Conservation (phyloP, 2,888 invertebrate genomes). For the Oxystoma pomonae region DNA sequence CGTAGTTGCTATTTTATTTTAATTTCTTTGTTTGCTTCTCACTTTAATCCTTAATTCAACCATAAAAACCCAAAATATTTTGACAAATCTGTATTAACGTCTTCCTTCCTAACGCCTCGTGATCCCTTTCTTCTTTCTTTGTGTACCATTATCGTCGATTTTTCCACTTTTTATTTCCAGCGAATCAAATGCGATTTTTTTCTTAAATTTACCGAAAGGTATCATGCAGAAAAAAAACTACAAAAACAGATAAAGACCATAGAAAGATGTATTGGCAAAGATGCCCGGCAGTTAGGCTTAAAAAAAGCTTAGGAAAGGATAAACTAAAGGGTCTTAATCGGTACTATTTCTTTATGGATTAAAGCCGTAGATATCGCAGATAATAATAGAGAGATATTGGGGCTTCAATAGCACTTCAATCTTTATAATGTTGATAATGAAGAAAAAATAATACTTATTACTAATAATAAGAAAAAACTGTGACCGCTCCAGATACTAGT, state of each 20-base stretch:
- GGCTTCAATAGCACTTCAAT: too few species aligned
- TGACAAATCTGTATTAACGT: constrained; percentile 22
- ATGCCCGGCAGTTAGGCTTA: background rate
- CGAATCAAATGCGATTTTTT: constrained; percentile 26
- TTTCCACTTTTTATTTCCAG: background rate
- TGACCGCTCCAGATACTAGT: too few species aligned
- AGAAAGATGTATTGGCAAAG: background rate
- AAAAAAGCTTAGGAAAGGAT: constrained; percentile 2
- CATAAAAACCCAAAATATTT: constrained; percentile 14
- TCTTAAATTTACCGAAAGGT: constrained; percentile 25
- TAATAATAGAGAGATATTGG: constrained; percentile 13
- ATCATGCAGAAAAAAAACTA: constrained; percentile 30
- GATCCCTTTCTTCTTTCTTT: background rate
- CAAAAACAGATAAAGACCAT: constrained; percentile 19
- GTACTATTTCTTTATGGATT: background rate
- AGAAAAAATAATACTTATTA: too few species aligned
- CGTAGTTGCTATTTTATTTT: too few species aligned
- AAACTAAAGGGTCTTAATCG: constrained; percentile 8
- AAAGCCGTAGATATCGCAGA: background rate
- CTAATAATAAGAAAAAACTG: too few species aligned
- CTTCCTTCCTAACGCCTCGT: constrained; percentile 18
- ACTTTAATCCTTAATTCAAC: too few species aligned
- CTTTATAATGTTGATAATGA: too few species aligned
- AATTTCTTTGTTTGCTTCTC: too few species aligned
- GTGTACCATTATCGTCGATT: background rate